A percentile compares a stretch with the other conserved stretches of the same genome.
Conservation (phyloP, 2,113 vertebrate genomes). For the Phocoena sinus region DNA sequence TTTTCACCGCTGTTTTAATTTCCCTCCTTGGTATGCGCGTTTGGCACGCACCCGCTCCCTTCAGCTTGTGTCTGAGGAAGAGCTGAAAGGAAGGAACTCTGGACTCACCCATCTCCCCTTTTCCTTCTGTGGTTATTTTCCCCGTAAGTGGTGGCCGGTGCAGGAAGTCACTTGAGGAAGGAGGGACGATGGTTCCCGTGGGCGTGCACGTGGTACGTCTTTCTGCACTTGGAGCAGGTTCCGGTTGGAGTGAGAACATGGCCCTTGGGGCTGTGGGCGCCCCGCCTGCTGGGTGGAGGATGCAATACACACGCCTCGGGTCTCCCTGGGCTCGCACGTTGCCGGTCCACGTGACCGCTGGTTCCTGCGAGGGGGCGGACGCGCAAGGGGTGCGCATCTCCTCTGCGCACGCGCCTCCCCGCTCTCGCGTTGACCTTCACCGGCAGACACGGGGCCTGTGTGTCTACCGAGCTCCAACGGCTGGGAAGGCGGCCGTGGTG, state of each 20-base stretch:
- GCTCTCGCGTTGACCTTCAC: rapidly evolving
- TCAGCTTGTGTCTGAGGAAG: not conserved
- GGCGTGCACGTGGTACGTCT: rapidly evolving
- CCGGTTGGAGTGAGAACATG: not conserved
- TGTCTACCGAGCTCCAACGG: rapidly evolving
- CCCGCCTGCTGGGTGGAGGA: not conserved
- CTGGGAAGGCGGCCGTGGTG: not conserved
- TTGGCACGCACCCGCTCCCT: rapidly evolving
- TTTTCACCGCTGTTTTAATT: not conserved
- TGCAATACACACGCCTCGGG: rapidly evolving
- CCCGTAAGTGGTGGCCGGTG: rapidly evolving
- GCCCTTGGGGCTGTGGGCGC: rapidly evolving
- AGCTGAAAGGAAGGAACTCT: not conserved
- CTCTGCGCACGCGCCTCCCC: rapidly evolving
- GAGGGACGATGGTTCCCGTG: not conserved
- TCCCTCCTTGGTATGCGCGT: rapidly evolving
- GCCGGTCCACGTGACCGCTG: rapidly evolving
- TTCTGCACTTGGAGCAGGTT: not conserved
- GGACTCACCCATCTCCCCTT: too few species aligned
- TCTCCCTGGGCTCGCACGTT: rapidly evolving
- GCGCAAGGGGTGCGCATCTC: rapidly evolving
- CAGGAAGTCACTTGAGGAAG: rapidly evolving
- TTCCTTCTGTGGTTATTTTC: not conserved
- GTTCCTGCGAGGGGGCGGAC: rapidly evolving
- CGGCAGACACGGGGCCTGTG: rapidly evolving